These are phyloP conservation scores for Casuarius casuarius DNA, from an alignment of 2,113 vertebrate species.

Conservation along the genomic window DNA sequence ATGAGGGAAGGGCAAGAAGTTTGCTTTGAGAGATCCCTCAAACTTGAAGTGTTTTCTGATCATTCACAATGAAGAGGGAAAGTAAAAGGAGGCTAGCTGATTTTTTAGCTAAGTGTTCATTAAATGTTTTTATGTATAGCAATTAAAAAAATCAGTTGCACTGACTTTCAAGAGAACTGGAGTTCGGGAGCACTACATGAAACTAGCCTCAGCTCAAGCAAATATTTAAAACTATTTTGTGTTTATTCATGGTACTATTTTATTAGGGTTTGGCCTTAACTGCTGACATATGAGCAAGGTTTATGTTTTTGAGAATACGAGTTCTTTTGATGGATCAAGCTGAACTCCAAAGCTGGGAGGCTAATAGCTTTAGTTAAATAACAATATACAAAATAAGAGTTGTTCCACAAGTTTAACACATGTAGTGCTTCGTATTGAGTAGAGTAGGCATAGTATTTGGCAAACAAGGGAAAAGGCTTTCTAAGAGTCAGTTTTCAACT, in stretches of 20 bases:
- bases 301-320: not conserved
- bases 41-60: not conserved
- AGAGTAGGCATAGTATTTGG: not conserved
- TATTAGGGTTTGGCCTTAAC: not conserved
- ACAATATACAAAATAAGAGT: not conserved
- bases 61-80: not conserved
- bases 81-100: not conserved
- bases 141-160: not conserved
- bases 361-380: not conserved
- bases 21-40: not conserved
- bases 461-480: not conserved
- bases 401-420: not conserved
- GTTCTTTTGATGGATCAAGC: not conserved
- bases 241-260: not conserved
- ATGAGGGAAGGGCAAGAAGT: not conserved
- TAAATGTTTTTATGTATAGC: not conserved
- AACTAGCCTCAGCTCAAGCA: not conserved
- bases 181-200: not conserved
- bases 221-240: not conserved
- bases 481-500: not conserved
- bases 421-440: not conserved
- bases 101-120: not conserved
- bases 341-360: not conserved
- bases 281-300: too few species aligned
- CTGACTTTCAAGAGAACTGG: not conserved